These are phyloP conservation scores for Brachionus sp. DNA, from an alignment of 1,140 invertebrate genomes.

Conservation along the genomic window DNA sequence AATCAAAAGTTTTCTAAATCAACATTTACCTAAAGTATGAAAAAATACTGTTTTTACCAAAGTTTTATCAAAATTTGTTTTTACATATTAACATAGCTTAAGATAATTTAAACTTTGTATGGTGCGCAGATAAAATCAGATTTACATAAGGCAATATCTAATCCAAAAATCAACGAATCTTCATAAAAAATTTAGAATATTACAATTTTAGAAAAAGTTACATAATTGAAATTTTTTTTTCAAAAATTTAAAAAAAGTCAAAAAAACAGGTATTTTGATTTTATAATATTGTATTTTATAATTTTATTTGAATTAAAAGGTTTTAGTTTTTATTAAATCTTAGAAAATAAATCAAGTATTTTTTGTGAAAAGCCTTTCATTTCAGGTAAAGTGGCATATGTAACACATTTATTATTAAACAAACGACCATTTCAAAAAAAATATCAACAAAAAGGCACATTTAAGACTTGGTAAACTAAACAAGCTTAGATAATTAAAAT, in stretches of 20 bases:
- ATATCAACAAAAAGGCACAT: neutral
- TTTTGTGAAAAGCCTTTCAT: neutral
- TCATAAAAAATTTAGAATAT: neutral
- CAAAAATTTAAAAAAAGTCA: neutral
- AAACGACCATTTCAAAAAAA: neutral
- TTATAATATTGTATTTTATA: neutral
- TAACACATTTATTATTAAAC: neutral
- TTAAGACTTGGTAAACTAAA: neutral
- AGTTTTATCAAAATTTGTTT: no score
- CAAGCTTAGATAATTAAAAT: neutral
- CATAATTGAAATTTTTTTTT: conserved; percentile 22
- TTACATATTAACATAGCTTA: neutral
- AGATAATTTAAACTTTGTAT: neutral
- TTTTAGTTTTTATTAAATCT: neutral
- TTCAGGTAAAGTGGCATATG: neutral
- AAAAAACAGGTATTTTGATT: conserved; percentile 23
- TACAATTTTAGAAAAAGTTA: conserved; percentile 12
- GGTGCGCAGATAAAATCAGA: neutral
- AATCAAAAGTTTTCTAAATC: neutral
- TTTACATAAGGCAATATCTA: neutral
- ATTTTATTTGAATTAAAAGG: neutral
- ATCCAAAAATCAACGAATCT: neutral
- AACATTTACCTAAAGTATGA: neutral
- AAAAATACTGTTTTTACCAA: no score
- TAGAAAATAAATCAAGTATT: neutral